These are phyloP conservation scores for Ursus arctos DNA, from an alignment of 2,113 vertebrate genomes.

Conservation along the genomic window DNA sequence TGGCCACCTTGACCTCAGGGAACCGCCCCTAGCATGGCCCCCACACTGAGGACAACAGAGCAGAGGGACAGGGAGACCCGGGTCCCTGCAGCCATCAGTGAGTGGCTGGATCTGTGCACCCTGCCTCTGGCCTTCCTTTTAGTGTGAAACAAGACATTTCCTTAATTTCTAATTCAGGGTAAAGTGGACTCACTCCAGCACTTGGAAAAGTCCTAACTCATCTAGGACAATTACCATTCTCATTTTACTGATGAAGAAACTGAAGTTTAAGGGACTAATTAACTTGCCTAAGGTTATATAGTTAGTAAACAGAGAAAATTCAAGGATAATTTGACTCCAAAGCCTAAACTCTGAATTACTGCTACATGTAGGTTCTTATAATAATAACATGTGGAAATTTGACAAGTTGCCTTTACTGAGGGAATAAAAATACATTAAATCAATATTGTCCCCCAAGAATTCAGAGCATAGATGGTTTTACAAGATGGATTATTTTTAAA, in stretches of 20 bases:
- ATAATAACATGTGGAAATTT: neutral
- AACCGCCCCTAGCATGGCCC: rapidly evolving
- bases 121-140: neutral
- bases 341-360: neutral
- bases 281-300: neutral
- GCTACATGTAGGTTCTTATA: neutral
- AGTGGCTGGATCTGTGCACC: neutral
- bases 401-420: neutral
- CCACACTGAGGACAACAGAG: neutral
- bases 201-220: neutral
- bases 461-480: neutral
- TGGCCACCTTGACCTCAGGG: neutral
- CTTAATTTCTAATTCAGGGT: neutral
- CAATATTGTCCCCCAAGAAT: neutral
- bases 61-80: neutral
- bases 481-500: neutral
- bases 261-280: neutral
- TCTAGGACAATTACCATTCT: neutral
- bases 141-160: neutral
- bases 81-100: no score
- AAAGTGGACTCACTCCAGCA: neutral
- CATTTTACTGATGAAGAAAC: constrained; percentile 56
- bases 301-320: constrained; percentile 13
- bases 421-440: neutral
- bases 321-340: neutral